A percentile compares a stretch with the other conserved stretches of the same genome.
These are phyloP conservation scores for Auanema sp. DNA, from an alignment of 2,888 invertebrate species.

Conservation along the genomic window DNA sequence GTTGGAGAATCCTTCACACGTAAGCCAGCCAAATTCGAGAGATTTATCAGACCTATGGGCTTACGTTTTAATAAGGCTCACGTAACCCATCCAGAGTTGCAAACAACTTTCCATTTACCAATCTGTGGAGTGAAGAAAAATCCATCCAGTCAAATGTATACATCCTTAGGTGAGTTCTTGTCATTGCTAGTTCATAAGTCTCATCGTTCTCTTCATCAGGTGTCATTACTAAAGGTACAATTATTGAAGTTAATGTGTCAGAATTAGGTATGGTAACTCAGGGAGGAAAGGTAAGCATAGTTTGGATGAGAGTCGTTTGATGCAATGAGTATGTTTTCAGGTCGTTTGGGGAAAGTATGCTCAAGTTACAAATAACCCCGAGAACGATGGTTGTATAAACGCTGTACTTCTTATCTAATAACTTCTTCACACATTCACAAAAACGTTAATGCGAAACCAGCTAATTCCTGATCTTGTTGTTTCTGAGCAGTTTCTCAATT, in stretches of 20 bases:
- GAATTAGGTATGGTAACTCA: constrained; percentile 97
- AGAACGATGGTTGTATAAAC: constrained; percentile 99
- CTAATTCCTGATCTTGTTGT: constrained; percentile 12
- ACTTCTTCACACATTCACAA: neutral
- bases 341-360: constrained; percentile 99
- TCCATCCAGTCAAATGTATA: constrained; percentile 95
- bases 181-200: neutral
- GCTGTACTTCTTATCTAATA: constrained; percentile 89
- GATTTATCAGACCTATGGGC: constrained; percentile 94
- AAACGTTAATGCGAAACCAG: neutral
- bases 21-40: constrained; percentile 97
- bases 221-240: constrained; percentile 87
- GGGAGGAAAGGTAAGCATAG: constrained; percentile 75
- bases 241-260: constrained; percentile 80
- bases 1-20: constrained; percentile 97
- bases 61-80: constrained; percentile 74
- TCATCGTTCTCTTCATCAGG: constrained; percentile 6
- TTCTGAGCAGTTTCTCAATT: neutral
- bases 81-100: constrained; percentile 97
- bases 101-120: constrained; percentile 93
- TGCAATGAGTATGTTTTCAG: constrained; percentile 18
- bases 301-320: neutral
- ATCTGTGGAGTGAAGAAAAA: constrained; percentile 99
- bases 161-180: constrained; percentile 86
- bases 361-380: constrained; percentile 95